A percentile compares a stretch with the other conserved stretches of the same genome.
Evolutionary conservation across 1,140 invertebrate genomes (phyloP).

Genomic region (Bicyclus anynana): DNA sequence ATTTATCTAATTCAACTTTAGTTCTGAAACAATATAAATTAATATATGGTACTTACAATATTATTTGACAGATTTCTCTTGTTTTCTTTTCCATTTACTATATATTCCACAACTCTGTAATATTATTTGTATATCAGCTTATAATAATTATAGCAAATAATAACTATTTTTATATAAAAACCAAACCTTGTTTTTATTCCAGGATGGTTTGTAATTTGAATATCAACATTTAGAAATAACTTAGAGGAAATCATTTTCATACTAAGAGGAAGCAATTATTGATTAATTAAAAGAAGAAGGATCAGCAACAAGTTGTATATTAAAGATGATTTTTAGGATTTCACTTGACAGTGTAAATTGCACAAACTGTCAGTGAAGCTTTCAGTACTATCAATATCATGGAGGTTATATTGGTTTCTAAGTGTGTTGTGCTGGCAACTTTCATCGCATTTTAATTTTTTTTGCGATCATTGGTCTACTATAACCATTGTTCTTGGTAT

Average conservation of each 20-base stretch:
- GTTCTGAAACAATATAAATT: constrained; percentile 46
- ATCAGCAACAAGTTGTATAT: no score
- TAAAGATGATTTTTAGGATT: no score
- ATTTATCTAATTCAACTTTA: constrained; percentile 38
- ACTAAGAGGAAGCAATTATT: no score
- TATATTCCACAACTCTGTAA: constrained; percentile 47
- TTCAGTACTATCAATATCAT: no score
- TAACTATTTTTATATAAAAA: neutral
- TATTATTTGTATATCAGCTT: constrained; percentile 5
- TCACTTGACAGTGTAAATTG: no score
- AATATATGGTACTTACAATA: constrained; percentile 42
- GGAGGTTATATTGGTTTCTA: no score
- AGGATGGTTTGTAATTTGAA: constrained; percentile 17
- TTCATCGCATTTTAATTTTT: no score
- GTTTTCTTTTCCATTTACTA: constrained; percentile 30
- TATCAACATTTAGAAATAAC: constrained; percentile 27
- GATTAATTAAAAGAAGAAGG: no score
- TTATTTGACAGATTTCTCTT: constrained; percentile 7
- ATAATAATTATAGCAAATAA: constrained; percentile 1
- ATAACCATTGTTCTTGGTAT: no score
- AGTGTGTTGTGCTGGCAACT: no score
- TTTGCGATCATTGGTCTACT: no score
- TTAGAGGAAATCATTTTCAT: constrained; percentile 3
- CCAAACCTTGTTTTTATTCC: constrained; percentile 17
- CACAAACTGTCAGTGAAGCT: no score